These are phyloP conservation scores for Phenganax stokvisi DNA, from an alignment of 92 coral and sea anemone species.

Conservation along the genomic window DNA sequence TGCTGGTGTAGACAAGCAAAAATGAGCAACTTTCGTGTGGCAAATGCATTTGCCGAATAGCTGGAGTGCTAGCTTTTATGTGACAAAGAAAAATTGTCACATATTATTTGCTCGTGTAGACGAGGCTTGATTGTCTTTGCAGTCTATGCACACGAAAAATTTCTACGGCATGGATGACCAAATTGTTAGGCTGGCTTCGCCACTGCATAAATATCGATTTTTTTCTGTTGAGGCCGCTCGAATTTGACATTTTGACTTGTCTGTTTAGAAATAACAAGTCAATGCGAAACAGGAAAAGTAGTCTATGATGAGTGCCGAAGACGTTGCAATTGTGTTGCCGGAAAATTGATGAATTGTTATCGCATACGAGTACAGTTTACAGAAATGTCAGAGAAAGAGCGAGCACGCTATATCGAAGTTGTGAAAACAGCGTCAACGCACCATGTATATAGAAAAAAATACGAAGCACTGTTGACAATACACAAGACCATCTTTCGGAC, in stretches of 20 bases:
- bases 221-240: background rate
- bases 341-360: conserved; percentile 57
- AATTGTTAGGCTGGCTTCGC: no score
- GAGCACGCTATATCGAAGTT: conserved; percentile 57
- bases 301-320: conserved; percentile 66
- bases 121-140: no score
- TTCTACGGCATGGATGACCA: no score
- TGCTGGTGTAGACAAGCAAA: no score
- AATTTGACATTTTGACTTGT: background rate
- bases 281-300: conserved; percentile 13
- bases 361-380: conserved; percentile 75
- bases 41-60: no score
- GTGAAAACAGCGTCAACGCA: conserved; percentile 54
- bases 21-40: no score
- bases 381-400: conserved; percentile 63
- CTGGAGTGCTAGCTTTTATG: no score
- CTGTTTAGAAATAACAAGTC: conserved; percentile 11
- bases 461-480: conserved; percentile 45
- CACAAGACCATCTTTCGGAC: conserved; percentile 49
- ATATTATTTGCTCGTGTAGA: no score
- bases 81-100: no score
- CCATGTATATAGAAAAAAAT: conserved; percentile 50
- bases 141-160: no score
- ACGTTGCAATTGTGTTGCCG: conserved; percentile 55
- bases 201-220: background rate